phyloP scores from a whole-genome alignment of 2,797 vertebrate species.

The Moxostoma hubbsi region DNA sequence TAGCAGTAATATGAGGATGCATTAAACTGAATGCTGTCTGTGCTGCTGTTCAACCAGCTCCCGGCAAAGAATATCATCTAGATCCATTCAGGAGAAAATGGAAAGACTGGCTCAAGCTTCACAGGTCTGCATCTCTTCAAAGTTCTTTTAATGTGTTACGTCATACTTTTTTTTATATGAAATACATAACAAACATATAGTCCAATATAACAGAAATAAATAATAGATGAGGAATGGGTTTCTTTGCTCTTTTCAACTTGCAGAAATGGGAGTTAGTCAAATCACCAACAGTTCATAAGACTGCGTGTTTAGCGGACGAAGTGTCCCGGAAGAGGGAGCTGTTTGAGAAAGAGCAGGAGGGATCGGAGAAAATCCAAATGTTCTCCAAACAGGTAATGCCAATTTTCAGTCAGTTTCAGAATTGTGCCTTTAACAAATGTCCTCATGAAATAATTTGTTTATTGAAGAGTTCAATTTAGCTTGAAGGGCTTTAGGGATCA shows the following conservation, averaged over 20 bases:
- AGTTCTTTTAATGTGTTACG: background rate
- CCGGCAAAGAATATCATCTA: slow-evolving; percentile 84
- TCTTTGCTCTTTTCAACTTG: background rate
- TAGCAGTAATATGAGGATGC: background rate
- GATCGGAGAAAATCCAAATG: slow-evolving; percentile 52
- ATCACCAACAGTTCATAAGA: slow-evolving; percentile 74
- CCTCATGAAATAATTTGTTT: too few species aligned
- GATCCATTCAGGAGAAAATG: slow-evolving; percentile 87
- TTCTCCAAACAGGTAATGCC: slow-evolving; percentile 76
- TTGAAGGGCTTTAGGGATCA: too few species aligned
- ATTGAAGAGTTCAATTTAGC: background rate
- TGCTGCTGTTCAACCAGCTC: slow-evolving; percentile 71
- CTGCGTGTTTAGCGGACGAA: slow-evolving; percentile 78
- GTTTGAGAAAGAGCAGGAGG: slow-evolving; percentile 83
- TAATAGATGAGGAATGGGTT: background rate
- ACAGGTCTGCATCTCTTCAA: slow-evolving; percentile 76
- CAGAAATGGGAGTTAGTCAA: slow-evolving; percentile 82
- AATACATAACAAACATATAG: background rate
- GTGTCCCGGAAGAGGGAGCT: slow-evolving; percentile 89
- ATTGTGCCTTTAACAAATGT: background rate
- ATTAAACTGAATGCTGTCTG: background rate
- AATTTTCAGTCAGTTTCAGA: background rate
- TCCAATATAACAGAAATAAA: background rate
- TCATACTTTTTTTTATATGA: background rate
- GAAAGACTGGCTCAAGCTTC: slow-evolving; percentile 86